A percentile compares a stretch with the other conserved stretches of the same genome.
Evolutionary conservation across 2,888 invertebrate species (phyloP).

Genomic region (Cordilura impudica): DNA sequence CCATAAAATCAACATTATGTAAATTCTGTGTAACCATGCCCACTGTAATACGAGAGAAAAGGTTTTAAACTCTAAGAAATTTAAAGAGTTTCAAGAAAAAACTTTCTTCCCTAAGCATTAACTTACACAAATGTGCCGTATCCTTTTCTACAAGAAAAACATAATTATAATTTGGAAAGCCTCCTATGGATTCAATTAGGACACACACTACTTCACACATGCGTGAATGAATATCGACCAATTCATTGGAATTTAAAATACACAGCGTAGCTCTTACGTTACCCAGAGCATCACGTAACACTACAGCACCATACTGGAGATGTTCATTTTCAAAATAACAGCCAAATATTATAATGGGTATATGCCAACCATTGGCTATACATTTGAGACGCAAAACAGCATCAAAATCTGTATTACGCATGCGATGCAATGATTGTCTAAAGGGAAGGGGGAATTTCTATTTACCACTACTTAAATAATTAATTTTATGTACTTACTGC

Average conservation of each 20-base stretch:
- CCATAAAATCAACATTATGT: constrained; percentile 63
- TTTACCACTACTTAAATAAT: background rate
- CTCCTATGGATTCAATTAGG: constrained; percentile 68
- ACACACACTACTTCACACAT: constrained; percentile 69
- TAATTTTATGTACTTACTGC: constrained; percentile 65
- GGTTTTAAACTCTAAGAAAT: background rate
- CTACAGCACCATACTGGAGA: constrained; percentile 68
- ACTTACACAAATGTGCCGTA: constrained; percentile 68
- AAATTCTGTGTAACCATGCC: constrained; percentile 65
- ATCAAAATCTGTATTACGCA: constrained; percentile 70
- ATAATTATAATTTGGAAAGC: constrained; percentile 69
- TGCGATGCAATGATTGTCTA: constrained; percentile 69
- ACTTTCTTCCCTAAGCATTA: no score
- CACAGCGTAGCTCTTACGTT: constrained; percentile 64
- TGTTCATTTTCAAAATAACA: constrained; percentile 64
- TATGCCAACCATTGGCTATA: constrained; percentile 71
- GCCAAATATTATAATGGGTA: constrained; percentile 71
- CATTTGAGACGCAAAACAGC: constrained; percentile 69
- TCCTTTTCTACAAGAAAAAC: constrained; percentile 68
- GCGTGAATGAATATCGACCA: constrained; percentile 71
- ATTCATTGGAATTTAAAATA: constrained; percentile 64
- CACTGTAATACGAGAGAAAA: constrained; percentile 59
- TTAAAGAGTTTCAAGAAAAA: background rate
- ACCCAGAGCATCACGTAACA: constrained; percentile 64
- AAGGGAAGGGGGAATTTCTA: background rate